Evolutionary conservation across 2,113 vertebrate genomes (phyloP).

Genomic region (Pedionomus torquatus): DNA sequence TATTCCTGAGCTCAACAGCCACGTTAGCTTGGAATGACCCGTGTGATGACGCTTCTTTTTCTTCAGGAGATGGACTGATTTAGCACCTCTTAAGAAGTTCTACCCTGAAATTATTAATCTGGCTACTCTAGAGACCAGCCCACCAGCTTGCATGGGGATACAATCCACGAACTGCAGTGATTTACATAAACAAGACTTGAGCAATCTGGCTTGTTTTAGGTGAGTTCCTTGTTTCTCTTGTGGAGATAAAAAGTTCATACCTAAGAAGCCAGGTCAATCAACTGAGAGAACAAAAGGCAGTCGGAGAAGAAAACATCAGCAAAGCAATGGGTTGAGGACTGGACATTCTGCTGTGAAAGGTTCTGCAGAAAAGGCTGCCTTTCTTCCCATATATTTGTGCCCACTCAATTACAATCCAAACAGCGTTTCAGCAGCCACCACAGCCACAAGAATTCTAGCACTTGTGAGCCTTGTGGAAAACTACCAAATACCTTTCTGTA

Average conservation of each 20-base stretch:
- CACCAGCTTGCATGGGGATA: not conserved
- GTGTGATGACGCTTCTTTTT: not conserved
- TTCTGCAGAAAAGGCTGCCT: not conserved
- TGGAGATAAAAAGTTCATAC: not conserved
- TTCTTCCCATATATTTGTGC: not conserved
- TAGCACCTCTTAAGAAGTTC: not conserved
- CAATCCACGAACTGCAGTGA: not conserved
- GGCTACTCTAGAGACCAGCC: not conserved
- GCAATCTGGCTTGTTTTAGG: not conserved
- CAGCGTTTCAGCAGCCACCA: not conserved
- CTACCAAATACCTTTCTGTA: not conserved
- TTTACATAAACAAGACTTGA: constrained; percentile 4
- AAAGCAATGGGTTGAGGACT: not conserved
- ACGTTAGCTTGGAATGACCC: not conserved
- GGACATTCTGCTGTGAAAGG: accelerated
- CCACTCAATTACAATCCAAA: not conserved
- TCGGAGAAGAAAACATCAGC: not conserved
- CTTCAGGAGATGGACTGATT: not conserved
- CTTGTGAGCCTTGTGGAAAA: not conserved
- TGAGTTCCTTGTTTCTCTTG: not conserved
- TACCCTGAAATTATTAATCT: not conserved
- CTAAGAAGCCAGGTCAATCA: not conserved
- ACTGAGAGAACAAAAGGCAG: not conserved
- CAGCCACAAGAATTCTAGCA: not conserved
- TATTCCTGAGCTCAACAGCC: not conserved